Evolutionary conservation across 2,113 vertebrate species (phyloP), one percentile per base, ranked within the genome.

Genomic region (Rhipidura dahli): DNA sequence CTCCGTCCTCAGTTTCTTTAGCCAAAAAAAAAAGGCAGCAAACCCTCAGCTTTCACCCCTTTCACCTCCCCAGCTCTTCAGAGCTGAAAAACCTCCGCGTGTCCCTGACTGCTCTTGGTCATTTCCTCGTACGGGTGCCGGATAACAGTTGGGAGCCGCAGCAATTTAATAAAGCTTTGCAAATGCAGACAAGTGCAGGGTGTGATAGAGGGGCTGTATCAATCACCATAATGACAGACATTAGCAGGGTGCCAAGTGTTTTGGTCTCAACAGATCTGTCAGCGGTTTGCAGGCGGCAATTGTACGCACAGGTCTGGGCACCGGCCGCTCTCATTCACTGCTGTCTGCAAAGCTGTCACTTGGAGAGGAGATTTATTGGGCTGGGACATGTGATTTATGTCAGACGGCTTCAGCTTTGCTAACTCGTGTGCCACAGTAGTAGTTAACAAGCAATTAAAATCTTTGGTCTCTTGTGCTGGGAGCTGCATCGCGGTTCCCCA

Each of bases 171-270:
- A 97, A 98, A 97, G 98, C 97, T 98, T 98, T 96, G 97, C 93
- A 94, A 97, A 96, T 57, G 83, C 18, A 73, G 75, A 87, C 95
- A 81, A 96, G 83, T 97, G 97, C 95, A 87, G 93, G 68, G 64
- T 82, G 93, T 96, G 97, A 97, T 97, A 97, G 59, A 98, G 98
- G 98, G 98, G 97, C 97, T 95, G 98, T 97, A 98, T 98, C 98
- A 98, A 99, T 99, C 98, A 99, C 92, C 72, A 94, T 99, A 99
- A 99, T 99, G 98, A 98, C 97, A 97, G 97, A 97, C 98, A 98
- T 99, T 99, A 98, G 98, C 98, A 98, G 98, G 97, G 97, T 98
- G 98, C 98, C 98, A 98, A 98, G 98, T 96, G 98, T 97, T 98
- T 97, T 96, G 98, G 97, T 98, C 98, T 98, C 98, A 97, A 72